These are phyloP conservation scores for Metridium senile DNA, from an alignment of 92 coral and sea anemone species.

Conservation along the genomic window DNA sequence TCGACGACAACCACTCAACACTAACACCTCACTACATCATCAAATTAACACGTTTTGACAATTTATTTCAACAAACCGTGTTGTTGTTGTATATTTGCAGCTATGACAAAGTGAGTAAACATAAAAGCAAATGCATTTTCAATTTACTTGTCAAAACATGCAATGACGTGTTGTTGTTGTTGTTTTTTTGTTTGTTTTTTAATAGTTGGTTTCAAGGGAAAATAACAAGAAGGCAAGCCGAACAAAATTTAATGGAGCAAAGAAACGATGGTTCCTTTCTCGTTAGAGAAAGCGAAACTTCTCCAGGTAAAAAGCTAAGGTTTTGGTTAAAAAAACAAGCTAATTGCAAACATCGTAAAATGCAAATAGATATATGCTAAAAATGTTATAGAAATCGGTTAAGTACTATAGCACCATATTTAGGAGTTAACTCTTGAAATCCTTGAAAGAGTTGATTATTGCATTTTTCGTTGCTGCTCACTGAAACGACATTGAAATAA, in stretches of 20 bases:
- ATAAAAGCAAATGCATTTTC: not conserved
- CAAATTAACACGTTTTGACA: not conserved
- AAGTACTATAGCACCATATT: too few relatives aligned
- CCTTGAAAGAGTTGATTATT: not conserved
- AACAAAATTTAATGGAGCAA: slow-evolving; percentile 64
- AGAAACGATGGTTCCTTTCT: slow-evolving; percentile 83
- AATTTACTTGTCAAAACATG: not conserved
- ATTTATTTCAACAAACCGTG: not conserved
- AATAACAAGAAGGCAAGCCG: slow-evolving; percentile 87
- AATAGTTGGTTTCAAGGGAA: slow-evolving; percentile 94
- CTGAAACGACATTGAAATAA: not conserved
- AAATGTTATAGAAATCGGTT: too few relatives aligned
- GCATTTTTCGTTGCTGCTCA: not conserved
- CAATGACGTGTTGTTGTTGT: not conserved
- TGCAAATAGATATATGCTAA: too few relatives aligned
- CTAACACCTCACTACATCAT: not conserved
- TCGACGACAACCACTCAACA: not conserved
- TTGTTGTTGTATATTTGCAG: not conserved
- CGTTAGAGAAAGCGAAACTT: slow-evolving; percentile 92
- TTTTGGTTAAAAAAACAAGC: not conserved
- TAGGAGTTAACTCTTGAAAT: too few relatives aligned
- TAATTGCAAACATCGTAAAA: too few relatives aligned
- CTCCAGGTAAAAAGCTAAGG: slow-evolving; percentile 72
- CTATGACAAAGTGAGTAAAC: not conserved
- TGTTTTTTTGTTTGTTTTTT: not conserved